A percentile compares a stretch with the other conserved stretches of the same genome.
Conservation (phyloP, 2,888 invertebrate genomes). For the Charanyca ferruginea region DNA sequence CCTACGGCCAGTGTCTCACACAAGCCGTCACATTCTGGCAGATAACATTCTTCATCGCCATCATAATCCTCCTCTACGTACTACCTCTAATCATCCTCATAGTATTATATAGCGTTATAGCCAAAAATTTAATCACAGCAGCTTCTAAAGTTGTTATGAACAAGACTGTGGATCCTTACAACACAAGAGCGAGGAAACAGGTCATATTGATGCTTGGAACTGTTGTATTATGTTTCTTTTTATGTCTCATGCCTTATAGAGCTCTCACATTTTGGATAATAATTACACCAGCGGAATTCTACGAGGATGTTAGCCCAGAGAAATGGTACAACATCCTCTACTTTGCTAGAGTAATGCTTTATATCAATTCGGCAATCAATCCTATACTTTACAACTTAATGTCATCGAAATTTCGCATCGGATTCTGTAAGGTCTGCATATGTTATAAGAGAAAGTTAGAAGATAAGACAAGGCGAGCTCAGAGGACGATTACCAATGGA, state of each 20-base stretch:
- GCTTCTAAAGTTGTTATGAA: slow-evolving; percentile 93
- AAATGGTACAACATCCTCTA: slow-evolving; percentile 96
- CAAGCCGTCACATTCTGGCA: slow-evolving; percentile 95
- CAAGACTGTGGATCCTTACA: slow-evolving; percentile 94
- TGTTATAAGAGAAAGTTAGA: slow-evolving; percentile 86
- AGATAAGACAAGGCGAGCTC: slow-evolving; percentile 82
- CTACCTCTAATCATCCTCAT: slow-evolving; percentile 95
- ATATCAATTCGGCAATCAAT: slow-evolving; percentile 97
- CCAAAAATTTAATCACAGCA: slow-evolving; percentile 95
- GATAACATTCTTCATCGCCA: slow-evolving; percentile 94
- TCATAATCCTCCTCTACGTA: slow-evolving; percentile 95
- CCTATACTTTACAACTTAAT: slow-evolving; percentile 98
- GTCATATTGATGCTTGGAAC: slow-evolving; percentile 97
- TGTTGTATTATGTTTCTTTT: slow-evolving; percentile 96
- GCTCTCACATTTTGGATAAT: slow-evolving; percentile 96
- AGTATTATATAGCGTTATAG: slow-evolving; percentile 95
- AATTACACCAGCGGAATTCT: slow-evolving; percentile 93
- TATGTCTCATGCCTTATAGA: slow-evolving; percentile 96
- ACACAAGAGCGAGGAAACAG: slow-evolving; percentile 94
- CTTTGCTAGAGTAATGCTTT: slow-evolving; percentile 96
- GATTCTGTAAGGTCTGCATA: slow-evolving; percentile 93
- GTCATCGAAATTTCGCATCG: slow-evolving; percentile 97
- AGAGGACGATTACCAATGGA: slow-evolving; percentile 91
- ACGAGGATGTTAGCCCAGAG: slow-evolving; percentile 93
- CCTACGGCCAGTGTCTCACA: slow-evolving; percentile 95